These are phyloP conservation scores for Actinopyga echinites DNA, from an alignment of 53 echinoderm and acorn worm genomes.

Conservation along the genomic window DNA sequence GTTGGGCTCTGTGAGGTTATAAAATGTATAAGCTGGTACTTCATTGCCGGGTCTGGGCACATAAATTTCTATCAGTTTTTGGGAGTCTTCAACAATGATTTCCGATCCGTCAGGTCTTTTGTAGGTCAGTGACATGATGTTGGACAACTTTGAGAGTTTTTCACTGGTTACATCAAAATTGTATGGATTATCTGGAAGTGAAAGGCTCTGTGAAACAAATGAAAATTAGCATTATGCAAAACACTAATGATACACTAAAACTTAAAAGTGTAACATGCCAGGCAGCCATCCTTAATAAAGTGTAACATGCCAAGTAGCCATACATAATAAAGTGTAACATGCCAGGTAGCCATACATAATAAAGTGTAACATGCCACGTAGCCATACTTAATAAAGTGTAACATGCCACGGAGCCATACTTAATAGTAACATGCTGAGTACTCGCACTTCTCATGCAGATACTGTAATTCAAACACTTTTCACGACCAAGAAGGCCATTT, in stretches of 20 bases:
- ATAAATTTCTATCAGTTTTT: constrained; percentile 32
- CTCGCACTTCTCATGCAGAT: too few species aligned
- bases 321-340: too few species aligned
- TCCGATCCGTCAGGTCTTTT: constrained; percentile 5
- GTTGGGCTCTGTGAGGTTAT: constrained; percentile 28
- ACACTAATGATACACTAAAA: background rate
- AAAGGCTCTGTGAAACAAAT: background rate
- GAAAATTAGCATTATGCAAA: background rate
- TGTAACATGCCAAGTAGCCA: too few species aligned
- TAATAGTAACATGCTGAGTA: too few species aligned
- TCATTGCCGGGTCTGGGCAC: constrained; percentile 53
- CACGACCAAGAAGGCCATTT: too few species aligned
- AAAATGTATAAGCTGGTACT: constrained; percentile 35
- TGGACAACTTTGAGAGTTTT: constrained; percentile 50
- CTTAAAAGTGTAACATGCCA: too few species aligned
- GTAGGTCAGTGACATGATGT: constrained; percentile 58
- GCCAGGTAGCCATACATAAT: too few species aligned
- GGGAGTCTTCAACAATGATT: constrained; percentile 51
- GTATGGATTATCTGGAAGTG: constrained; percentile 55
- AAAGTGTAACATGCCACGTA: too few species aligned
- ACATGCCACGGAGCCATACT: too few species aligned
- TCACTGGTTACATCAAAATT: constrained; percentile 71
- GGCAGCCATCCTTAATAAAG: too few species aligned
- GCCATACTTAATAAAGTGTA: too few species aligned
- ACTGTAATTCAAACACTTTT: too few species aligned